Evolutionary conservation across 2,797 vertebrate species (phyloP), one percentile per base, ranked within the genome.

Genomic region (Phylloscopus collybita): DNA sequence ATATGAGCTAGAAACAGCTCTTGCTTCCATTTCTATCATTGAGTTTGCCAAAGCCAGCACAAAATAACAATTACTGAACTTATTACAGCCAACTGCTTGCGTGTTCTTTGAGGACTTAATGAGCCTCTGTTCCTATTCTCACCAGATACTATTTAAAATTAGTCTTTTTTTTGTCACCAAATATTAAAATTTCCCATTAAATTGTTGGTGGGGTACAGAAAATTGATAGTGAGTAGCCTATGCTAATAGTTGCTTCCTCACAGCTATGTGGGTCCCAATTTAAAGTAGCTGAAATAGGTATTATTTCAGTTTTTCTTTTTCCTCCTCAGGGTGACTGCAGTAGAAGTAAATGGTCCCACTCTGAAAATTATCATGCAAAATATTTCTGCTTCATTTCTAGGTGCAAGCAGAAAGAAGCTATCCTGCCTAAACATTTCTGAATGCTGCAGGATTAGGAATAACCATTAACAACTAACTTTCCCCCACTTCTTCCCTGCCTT

Each of bases 131-230:
- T 94, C 70, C 1, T 62, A 96, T 92, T 95, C 73, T 96, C 74
- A 83, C 71, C 81, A 96, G 94, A 90, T 86, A 95, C 94, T 93
- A 97, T 92, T 95, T 92, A 85, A 94, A 97, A 93, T 92, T 78
- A 93, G 83, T 78, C 62, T 21, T 80, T 89, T 91, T 90, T 91
- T 75, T 34, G 74, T 76, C 71, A 74, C 26, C 21, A 93, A 85
- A 92, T 86, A 86, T 92, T 97, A 96, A 91, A 80, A 74, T 95
- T 78, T 89, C 56, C 42, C 67, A 76, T 86, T 94, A 91, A 80
- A 88, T 87, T 97, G 82, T 88, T 96, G 93, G 79, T 92, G 69
- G 84, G 90, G 86, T 67, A 75, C 80, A 93, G 93, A 95, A 97
- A 97, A 92, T 36, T 90, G 73, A 91, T 80, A 89, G 66, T 69